These are phyloP conservation scores for Cyprinus carpio DNA, from an alignment of 2,113 vertebrate genomes.

Conservation along the genomic window DNA sequence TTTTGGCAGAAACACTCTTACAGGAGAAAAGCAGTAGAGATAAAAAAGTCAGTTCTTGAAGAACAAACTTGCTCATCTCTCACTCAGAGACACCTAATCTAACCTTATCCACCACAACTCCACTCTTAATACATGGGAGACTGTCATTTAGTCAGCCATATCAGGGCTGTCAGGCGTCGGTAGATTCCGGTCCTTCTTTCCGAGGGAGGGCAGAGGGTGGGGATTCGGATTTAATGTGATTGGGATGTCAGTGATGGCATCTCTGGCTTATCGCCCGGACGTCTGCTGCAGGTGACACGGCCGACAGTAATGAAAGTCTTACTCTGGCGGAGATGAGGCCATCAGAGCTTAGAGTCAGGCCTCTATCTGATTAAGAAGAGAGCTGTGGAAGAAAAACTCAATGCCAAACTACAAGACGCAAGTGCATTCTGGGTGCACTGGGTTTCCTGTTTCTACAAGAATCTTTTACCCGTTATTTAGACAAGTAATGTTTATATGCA, in stretches of 20 bases:
- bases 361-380: slow-evolving; percentile 33
- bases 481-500: background rate
- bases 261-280: slow-evolving; percentile 69
- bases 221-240: slow-evolving; percentile 63
- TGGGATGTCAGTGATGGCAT: slow-evolving; percentile 74
- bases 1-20: slow-evolving; percentile 32
- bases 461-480: background rate
- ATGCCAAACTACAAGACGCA: background rate
- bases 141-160: slow-evolving; percentile 43
- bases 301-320: slow-evolving; percentile 73
- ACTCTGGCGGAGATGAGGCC: slow-evolving; percentile 57
- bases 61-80: slow-evolving; percentile 18
- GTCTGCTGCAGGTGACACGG: slow-evolving; percentile 68
- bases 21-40: slow-evolving; percentile 19
- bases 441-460: background rate
- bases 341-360: slow-evolving; percentile 34
- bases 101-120: slow-evolving; percentile 31
- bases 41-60: slow-evolving; percentile 5
- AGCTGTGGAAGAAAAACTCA: slow-evolving; percentile 20
- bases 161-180: slow-evolving; percentile 45
- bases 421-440: background rate
- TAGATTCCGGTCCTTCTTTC: slow-evolving; percentile 33
- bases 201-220: slow-evolving; percentile 16
- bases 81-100: slow-evolving; percentile 32
- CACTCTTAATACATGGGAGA: slow-evolving; percentile 29